Conservation (phyloP, 2,888 invertebrate genomes). For the Campoletis raptor region DNA sequence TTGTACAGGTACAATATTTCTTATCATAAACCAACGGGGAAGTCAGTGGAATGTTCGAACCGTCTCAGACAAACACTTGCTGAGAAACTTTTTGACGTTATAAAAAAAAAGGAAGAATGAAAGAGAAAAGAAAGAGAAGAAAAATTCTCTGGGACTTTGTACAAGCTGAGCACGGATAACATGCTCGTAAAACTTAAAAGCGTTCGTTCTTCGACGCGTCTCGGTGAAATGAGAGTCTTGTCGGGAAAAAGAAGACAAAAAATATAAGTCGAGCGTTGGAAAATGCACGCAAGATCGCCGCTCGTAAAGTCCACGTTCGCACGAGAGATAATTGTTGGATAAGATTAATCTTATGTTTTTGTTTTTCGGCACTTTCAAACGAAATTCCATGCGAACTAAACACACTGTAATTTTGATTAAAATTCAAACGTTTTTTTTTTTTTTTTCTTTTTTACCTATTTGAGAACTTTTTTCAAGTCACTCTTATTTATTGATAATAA, state of each 20-base stretch:
- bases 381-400: not conserved
- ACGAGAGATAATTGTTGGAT: constrained; percentile 17
- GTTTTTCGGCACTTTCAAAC: constrained; percentile 2
- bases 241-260: constrained; percentile 8
- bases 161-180: not conserved
- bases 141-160: not conserved
- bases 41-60: constrained; percentile 47
- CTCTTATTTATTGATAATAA: not conserved
- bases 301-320: constrained; percentile 36
- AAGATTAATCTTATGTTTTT: not conserved
- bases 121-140: not conserved
- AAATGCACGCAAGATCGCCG: constrained; percentile 19
- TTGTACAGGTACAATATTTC: constrained; percentile 39
- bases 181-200: constrained; percentile 55
- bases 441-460: not conserved
- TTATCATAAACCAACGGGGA: constrained; percentile 61
- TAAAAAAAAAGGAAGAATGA: not conserved
- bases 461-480: not conserved
- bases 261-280: constrained; percentile 1
- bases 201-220: constrained; percentile 39
- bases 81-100: not conserved
- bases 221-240: constrained; percentile 35
- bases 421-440: not conserved
- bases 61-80: not conserved
- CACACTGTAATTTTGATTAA: not conserved